Base-by-base conservation (phyloP, 1,140 invertebrate species). In the Teleopsis dalmanni region DNA sequence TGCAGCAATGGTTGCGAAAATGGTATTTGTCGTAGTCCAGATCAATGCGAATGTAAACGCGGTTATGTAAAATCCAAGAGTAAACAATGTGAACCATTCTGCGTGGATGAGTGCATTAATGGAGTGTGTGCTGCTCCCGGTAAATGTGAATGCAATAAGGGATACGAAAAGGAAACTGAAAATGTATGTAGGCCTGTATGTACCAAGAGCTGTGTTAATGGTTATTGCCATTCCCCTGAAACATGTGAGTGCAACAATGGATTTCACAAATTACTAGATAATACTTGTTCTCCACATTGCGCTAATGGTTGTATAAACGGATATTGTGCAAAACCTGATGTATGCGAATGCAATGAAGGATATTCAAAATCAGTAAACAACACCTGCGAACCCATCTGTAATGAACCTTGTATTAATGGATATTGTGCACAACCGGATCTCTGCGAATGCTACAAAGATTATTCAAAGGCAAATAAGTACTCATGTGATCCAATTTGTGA, bases 11-110 rank as follows among this genome's bases (percentile, higher is more conserved):
- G 4, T n/a, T 62, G 60, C 38, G 26, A 50, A 11, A 62, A 62
- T 23, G 75, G 70, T 1, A 65, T 62, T 0, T 78, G 76, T 48
- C 54, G 71, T 6, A 66, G 62, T 0, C 74, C 73, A 0, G 52
- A 61, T n/a, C 35, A 62, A 0, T 80, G 84, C 58, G 65, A 71
- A 4, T 85, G 84, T 59, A 73, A 74, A 36, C 59, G 71, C 6
- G 82, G 83, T 1, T 84, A 75, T 63, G 70, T 59, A 22, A 48
- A 76, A 34, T 73, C 78, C 43, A 29, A 48, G 36, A 47, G 56
- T 53, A 27, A 21, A 14, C 49, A 66, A 23, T 78, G 76, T 54
- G 48, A 55, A 19, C 73, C 76, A 9, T 57, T 70, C 18, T 77
- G 76, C 52, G 13, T 3, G 3, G 7, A 7, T 40, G 46, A 21